Conservation (phyloP, 2,888 invertebrate genomes). For the Petrolisthes manimaculis region DNA sequence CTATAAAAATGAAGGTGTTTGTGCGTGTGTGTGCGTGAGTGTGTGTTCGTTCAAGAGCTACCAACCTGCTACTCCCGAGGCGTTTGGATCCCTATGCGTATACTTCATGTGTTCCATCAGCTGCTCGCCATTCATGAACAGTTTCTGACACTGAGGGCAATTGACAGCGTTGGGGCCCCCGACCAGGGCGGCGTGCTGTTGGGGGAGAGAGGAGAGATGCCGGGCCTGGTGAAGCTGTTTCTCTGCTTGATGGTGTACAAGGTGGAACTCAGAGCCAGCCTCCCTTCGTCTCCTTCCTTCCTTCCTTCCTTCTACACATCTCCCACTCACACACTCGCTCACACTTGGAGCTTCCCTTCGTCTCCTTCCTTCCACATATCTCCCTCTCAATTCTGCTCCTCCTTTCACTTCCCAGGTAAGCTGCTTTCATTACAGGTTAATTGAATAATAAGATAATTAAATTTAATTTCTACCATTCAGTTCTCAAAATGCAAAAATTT, state of each 20-base stretch:
- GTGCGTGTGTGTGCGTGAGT: not conserved
- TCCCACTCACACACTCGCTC: not conserved
- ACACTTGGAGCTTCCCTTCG: not conserved
- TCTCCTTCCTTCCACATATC: not conserved
- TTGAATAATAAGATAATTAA: too few relatives aligned
- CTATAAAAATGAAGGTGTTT: constrained; percentile 11
- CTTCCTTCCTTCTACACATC: not conserved
- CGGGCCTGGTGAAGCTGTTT: constrained; percentile 5
- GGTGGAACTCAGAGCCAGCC: not conserved
- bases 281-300: not conserved
- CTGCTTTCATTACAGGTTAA: too few relatives aligned
- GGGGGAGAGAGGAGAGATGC: constrained; percentile 73
- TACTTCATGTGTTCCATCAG: constrained; percentile 97
- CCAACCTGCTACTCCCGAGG: constrained; percentile 90
- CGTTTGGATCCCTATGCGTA: constrained; percentile 92
- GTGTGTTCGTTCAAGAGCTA: constrained; percentile 16
- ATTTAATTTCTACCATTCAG: not conserved
- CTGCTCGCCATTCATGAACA: constrained; percentile 92
- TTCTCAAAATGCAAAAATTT: not conserved
- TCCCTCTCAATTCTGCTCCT: not conserved
- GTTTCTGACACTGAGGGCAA: constrained; percentile 94
- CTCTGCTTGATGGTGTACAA: not conserved
- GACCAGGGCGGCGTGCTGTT: constrained; percentile 94
- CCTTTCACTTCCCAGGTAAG: not conserved
- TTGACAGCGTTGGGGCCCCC: constrained; percentile 92